A percentile compares a stretch with the other conserved stretches of the same genome.
These are phyloP conservation scores for Drosophila paulistorum DNA, from an alignment of 1,140 invertebrate species.

Conservation along the genomic window DNA sequence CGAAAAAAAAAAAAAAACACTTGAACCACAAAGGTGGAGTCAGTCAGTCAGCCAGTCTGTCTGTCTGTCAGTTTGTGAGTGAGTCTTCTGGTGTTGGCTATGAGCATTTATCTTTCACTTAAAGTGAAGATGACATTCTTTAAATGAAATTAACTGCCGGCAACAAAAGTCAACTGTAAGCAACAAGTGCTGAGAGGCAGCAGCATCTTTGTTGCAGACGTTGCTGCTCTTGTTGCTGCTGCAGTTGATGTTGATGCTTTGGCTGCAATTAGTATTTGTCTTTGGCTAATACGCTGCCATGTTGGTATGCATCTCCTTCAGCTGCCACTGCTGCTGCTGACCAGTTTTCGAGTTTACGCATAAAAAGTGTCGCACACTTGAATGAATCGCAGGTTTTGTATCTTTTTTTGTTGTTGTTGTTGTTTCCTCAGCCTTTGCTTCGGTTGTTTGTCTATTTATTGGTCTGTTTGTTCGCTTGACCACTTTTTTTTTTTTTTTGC, in stretches of 20 bases:
- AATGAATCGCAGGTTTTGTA: conserved; percentile 54
- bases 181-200: conserved; percentile 39
- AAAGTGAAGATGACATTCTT: conserved; percentile 83
- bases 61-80: conserved; percentile 55
- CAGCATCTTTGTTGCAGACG: conserved; percentile 31
- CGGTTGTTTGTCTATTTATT: conserved; percentile 76
- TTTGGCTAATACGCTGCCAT: conserved; percentile 81
- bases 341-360: conserved; percentile 38
- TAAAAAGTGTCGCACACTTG: conserved; percentile 56
- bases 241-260: conserved; percentile 60
- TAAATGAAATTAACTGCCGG: conserved; percentile 82
- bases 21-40: conserved; percentile 1
- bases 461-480: conserved; percentile 66
- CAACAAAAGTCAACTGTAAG: conserved; percentile 61
- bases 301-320: conserved; percentile 72
- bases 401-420: neutral
- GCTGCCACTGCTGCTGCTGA: conserved; percentile 23
- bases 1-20: neutral
- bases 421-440: conserved; percentile 52
- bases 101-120: conserved; percentile 82
- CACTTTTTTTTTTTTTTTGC: conserved; percentile 33
- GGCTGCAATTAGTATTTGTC: conserved; percentile 82
- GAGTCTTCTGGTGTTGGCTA: conserved; percentile 37
- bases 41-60: conserved; percentile 47
- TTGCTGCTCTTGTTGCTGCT: conserved; percentile 36